Base-by-base conservation (phyloP, 2,113 vertebrate genomes). In the Carassius carassius region DNA sequence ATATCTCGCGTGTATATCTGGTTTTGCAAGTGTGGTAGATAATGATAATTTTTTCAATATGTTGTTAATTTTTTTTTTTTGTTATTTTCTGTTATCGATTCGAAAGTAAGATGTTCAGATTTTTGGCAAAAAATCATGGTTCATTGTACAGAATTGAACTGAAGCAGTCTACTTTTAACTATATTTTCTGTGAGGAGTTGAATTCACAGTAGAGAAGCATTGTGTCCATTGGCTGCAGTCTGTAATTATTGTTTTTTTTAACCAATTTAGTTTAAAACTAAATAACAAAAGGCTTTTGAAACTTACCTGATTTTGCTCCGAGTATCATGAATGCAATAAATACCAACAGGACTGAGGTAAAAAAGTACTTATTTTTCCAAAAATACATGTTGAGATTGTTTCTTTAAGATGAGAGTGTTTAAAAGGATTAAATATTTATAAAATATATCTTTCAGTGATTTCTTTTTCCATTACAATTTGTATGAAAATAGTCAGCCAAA, bases 301-400 rank as follows among this genome's bases (percentile, higher is more conserved):
- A 32, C 62, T 25, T 81, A 81, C 78, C 78, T 47, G 35, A 5
- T 2, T 7, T 37, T 78, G 32, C 19, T 80, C 13, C 9, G 29
- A 13, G 0, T 21, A 2, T 21, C 19, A 58, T 10, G 7, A 58
- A 19, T 60, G 19, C 2, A 23, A 67, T 51, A 67, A 17, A 49
- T 13, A 81, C 10, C 41, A 81, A 44, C 1, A 51, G 49, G 4
- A 65, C 5, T 29, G 37, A 19, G 9, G 14, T 37, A 12, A 19
- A 9, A 79, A 10, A 13, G 19, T 23, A 25, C 0, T 5, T 21
- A 2, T 21, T 67, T 65, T 32, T 67, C 23, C 60, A 67, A n/a
- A 80, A 65, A 65, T 25, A 29, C 78, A 80, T 80, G 32, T 44
- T 79, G 54, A n/a, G 54, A 78, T 4, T 8, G 19, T 78, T 78